Evolutionary conservation across 2,888 invertebrate genomes (phyloP), one percentile per base, ranked within the genome.

Genomic region (Tipula helvola): DNA sequence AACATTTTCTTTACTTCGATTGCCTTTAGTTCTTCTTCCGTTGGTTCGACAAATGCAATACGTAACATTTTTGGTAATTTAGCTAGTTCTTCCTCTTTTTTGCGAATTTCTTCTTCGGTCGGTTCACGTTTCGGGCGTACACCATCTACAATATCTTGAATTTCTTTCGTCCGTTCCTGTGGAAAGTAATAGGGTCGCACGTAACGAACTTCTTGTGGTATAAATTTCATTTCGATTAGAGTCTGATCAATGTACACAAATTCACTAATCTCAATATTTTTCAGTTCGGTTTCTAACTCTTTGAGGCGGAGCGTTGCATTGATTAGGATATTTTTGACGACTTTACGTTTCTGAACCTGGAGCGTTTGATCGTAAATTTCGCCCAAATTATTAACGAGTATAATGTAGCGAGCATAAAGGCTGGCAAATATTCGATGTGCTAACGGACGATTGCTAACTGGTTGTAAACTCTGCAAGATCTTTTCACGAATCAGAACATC

Each of bases 211-310:
- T 94, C 93, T 28, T 93, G 91, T 0, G 95, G 95, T 3, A 94
- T 93, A 10, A 95, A 89, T 89, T 94, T 95, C 88, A 94, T 90
- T 89, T 94, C 93, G 44, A 94, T 92, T 86, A 96, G 90, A 7
- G 93, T 92, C 88, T 95, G 94, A 89, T 96, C 96, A 83, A 95
- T 92, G 90, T 95, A 96, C 87, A 95, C 94, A 89, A 93, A 93
- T 89, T 94, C 93, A 8, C 92, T 92, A 4, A 92, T 89, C 87
- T 93, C 93, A 13, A 93, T 89, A 84, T 92, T 91, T 87, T 92
- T 92, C 3, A 94, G 89, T 88, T 93, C 92, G 39, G 91, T 91
- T 88, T 93, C 93, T 8, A 94, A 90, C 88, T 94, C 93, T 42
- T 93, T 90, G 87, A 94, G 90, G 83, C 94, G 89, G n/a, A 89